A percentile compares a stretch with the other conserved stretches of the same genome.
These are phyloP conservation scores for Periparus ater DNA, from an alignment of 2,797 vertebrate species.

Conservation along the genomic window DNA sequence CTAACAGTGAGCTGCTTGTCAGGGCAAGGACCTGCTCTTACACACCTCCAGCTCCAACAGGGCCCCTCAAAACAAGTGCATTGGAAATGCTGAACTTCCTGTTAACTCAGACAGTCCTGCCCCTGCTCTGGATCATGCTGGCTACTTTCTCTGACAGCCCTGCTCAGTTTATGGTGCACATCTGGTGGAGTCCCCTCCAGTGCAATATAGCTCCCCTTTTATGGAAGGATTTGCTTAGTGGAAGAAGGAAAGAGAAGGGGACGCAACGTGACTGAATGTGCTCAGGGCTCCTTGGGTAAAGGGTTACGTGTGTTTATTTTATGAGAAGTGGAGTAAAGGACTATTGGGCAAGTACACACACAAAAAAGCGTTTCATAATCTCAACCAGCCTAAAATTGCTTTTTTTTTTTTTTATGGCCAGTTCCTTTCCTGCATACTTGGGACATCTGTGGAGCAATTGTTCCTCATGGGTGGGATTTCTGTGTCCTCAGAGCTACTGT, in stretches of 20 bases:
- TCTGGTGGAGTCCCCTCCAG: conserved; percentile 41
- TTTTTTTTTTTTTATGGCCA: not conserved
- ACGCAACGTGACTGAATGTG: not conserved
- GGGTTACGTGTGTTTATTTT: conserved; percentile 59
- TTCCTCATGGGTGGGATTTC: conserved; percentile 59
- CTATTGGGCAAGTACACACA: conserved; percentile 53
- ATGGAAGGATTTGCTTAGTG: conserved; percentile 40
- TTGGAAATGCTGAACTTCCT: not conserved
- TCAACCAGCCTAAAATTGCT: conserved; percentile 41
- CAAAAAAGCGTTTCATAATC: conserved; percentile 54
- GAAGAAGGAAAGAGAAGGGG: conserved; percentile 34
- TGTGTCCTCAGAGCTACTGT: conserved; percentile 1
- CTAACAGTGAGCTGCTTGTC: not conserved
- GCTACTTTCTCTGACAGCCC: not conserved
- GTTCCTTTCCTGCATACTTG: conserved; percentile 58
- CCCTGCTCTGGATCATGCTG: not conserved
- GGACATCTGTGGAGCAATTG: conserved; percentile 59
- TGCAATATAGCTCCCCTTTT: conserved; percentile 55
- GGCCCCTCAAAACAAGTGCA: conserved; percentile 15
- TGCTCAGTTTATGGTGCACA: conserved; percentile 34
- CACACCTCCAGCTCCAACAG: not conserved
- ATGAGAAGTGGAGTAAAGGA: conserved; percentile 54
- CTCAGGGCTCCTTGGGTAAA: conserved; percentile 39
- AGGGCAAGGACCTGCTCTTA: not conserved
- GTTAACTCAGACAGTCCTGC: not conserved